phyloP scores from a whole-genome alignment of 2,888 invertebrate genomes.

The Oligia fasciuncula region DNA sequence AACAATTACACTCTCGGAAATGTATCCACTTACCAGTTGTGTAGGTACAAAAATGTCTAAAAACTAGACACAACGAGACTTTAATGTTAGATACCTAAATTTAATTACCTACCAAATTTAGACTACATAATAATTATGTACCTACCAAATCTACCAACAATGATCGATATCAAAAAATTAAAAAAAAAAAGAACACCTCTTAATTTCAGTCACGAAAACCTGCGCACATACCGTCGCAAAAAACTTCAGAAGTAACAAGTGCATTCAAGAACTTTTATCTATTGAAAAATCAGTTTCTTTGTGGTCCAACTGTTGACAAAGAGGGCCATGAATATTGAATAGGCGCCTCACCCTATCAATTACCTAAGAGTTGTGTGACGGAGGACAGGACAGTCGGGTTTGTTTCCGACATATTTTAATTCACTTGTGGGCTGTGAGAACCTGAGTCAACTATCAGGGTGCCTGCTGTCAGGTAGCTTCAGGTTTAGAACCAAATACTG shows the following conservation, averaged over 20 bases:
- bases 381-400: background rate
- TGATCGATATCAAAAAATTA: background rate
- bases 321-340: conserved; percentile 84
- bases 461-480: background rate
- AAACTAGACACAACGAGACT: background rate
- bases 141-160: background rate
- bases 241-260: conserved; percentile 35
- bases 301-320: conserved; percentile 69
- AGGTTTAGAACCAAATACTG: background rate
- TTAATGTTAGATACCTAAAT: background rate
- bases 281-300: conserved; percentile 62
- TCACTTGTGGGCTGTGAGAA: background rate
- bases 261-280: conserved; percentile 45
- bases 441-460: background rate
- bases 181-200: background rate
- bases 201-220: background rate
- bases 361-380: conserved; percentile 67
- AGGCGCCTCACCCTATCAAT: conserved; percentile 79
- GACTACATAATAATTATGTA: background rate
- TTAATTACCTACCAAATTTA: background rate
- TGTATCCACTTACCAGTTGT: background rate
- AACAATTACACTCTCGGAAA: background rate
- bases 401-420: conserved; percentile 18
- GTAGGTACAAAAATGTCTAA: background rate
- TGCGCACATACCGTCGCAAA: background rate